Evolutionary conservation across 1,140 invertebrate genomes (phyloP).

Genomic region (Bombus huntii): DNA sequence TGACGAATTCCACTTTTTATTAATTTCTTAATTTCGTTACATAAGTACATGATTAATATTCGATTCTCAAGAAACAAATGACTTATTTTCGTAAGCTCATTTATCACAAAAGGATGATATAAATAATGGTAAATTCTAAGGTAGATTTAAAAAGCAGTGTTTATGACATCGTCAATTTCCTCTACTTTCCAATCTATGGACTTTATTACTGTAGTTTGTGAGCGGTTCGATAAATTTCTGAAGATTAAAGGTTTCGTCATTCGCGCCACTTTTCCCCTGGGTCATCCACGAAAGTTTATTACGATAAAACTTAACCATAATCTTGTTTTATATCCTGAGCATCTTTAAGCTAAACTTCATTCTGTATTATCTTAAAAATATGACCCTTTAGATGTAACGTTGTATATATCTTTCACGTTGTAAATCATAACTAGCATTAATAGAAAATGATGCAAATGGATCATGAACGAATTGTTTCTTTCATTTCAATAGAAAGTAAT

Average conservation of each 20-base stretch:
- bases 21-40: too few relatives aligned
- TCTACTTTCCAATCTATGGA: too few relatives aligned
- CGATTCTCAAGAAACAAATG: too few relatives aligned
- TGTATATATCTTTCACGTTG: conserved; percentile 8
- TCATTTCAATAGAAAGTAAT: background rate
- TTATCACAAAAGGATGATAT: too few relatives aligned
- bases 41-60: too few relatives aligned
- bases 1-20: too few relatives aligned
- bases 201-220: too few relatives aligned
- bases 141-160: too few relatives aligned
- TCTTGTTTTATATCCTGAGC: background rate
- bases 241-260: background rate
- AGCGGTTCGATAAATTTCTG: too few relatives aligned
- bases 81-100: too few relatives aligned
- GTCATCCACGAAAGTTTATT: background rate
- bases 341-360: background rate
- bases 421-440: conserved; percentile 14
- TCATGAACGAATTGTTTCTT: background rate
- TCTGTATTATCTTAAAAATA: background rate
- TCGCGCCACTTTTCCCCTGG: background rate
- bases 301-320: background rate
- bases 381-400: background rate
- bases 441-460: background rate
- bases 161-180: too few relatives aligned
- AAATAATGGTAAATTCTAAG: too few relatives aligned